These are phyloP conservation scores for Erythrocebus patas DNA, from an alignment of 2,113 vertebrate genomes.

Conservation along the genomic window DNA sequence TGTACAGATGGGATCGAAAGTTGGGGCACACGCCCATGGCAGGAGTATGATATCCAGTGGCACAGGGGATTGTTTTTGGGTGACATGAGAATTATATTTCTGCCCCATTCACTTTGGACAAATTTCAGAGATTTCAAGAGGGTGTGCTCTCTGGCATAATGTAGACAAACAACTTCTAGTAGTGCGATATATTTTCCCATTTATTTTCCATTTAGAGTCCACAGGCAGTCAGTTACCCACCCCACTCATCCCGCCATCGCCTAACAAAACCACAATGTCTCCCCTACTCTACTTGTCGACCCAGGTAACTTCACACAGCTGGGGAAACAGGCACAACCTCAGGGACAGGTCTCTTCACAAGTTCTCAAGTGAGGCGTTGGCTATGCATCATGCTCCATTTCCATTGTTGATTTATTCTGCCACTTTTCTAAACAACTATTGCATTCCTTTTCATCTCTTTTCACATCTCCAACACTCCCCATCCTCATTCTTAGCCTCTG, in stretches of 20 bases:
- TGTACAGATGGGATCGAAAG: neutral
- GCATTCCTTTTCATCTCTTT: neutral
- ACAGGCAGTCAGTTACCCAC: neutral
- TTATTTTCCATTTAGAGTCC: neutral
- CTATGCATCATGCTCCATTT: neutral
- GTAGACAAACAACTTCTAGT: neutral
- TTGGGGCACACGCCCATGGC: fast-evolving
- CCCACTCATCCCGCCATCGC: neutral
- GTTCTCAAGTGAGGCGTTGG: neutral
- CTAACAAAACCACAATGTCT: neutral
- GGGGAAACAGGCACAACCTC: neutral
- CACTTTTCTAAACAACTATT: neutral
- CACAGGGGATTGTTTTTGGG: neutral
- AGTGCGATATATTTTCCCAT: neutral
- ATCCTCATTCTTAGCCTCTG: neutral
- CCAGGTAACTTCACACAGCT: no score
- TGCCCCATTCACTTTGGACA: neutral
- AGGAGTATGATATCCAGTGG: neutral
- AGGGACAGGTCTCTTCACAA: neutral
- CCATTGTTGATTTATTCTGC: neutral
- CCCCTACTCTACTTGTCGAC: neutral
- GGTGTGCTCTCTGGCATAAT: neutral
- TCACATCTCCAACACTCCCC: neutral
- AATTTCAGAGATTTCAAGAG: neutral
- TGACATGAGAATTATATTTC: neutral